phyloP scores from a whole-genome alignment of 2,797 vertebrate genomes.

The Pelochelys cantorii region DNA sequence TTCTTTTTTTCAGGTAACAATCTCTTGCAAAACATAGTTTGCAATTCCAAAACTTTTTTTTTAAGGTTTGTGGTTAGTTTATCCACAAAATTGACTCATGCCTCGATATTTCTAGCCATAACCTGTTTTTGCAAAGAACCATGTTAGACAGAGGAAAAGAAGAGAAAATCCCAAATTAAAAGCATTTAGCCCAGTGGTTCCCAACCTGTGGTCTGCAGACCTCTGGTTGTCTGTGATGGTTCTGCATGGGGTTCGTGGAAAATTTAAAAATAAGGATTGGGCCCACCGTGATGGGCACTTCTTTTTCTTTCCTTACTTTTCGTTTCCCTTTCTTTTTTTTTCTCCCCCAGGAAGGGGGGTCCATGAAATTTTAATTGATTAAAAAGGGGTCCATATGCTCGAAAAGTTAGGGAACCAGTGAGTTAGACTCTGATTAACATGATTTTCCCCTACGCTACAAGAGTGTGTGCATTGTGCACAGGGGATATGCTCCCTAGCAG shows the following conservation, averaged over 20 bases:
- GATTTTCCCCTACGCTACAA: fast-evolving
- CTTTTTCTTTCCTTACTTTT: no score
- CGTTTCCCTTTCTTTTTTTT: no score
- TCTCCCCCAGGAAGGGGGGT: no score
- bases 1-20: not conserved
- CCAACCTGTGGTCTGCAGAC: no score
- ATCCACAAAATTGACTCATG: not conserved
- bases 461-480: not conserved
- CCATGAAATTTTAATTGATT: no score
- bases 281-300: no score
- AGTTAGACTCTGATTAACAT: not conserved
- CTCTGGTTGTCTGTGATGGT: no score
- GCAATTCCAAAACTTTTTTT: not conserved
- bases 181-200: no score
- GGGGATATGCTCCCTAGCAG: not conserved
- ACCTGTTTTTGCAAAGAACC: not conserved
- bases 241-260: no score
- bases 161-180: not conserved
- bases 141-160: not conserved
- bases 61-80: not conserved
- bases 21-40: not conserved
- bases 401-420: no score
- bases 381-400: no score
- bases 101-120: not conserved
- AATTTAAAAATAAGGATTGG: no score